A percentile compares a stretch with the other conserved stretches of the same genome.
phyloP scores from a whole-genome alignment of 2,113 vertebrate genomes.

The Zeus faber region DNA sequence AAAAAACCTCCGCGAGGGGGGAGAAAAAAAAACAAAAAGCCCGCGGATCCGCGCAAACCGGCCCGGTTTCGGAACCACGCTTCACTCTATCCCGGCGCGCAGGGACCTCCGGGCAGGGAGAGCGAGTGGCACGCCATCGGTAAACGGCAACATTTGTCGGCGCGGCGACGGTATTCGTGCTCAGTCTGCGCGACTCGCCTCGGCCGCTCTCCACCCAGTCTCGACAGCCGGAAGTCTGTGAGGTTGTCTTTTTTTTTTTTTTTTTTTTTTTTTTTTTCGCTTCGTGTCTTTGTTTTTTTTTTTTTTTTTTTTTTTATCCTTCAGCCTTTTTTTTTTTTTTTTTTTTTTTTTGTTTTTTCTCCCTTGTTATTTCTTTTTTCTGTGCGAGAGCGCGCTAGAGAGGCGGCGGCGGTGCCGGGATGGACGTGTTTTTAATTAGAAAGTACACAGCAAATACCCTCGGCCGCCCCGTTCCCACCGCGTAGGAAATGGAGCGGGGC shows the following conservation, averaged over 20 bases:
- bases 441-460: no score
- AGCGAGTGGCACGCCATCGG: slow-evolving; percentile 51
- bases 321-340: slow-evolving; percentile 35
- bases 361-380: no score
- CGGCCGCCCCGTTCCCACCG: no score
- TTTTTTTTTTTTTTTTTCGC: slow-evolving; percentile 54
- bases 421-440: no score
- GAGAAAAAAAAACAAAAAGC: slow-evolving; percentile 46
- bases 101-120: slow-evolving; percentile 47
- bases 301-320: slow-evolving; percentile 44
- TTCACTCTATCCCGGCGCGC: slow-evolving; percentile 28
- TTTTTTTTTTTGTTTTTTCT: slow-evolving; percentile 50
- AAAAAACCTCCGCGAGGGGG: slow-evolving; percentile 27
- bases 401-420: no score
- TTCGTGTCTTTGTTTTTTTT: slow-evolving; percentile 56
- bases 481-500: no score
- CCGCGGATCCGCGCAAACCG: slow-evolving; percentile 46
- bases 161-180: slow-evolving; percentile 49
- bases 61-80: slow-evolving; percentile 45
- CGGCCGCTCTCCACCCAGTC: slow-evolving; percentile 58
- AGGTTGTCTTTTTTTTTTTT: slow-evolving; percentile 59
- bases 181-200: slow-evolving; percentile 55
- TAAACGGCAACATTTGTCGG: slow-evolving; percentile 58
- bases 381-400: slow-evolving; percentile 31
- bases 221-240: slow-evolving; percentile 77